Conservation (phyloP, 2,888 invertebrate genomes). For the Oasisia sp. region DNA sequence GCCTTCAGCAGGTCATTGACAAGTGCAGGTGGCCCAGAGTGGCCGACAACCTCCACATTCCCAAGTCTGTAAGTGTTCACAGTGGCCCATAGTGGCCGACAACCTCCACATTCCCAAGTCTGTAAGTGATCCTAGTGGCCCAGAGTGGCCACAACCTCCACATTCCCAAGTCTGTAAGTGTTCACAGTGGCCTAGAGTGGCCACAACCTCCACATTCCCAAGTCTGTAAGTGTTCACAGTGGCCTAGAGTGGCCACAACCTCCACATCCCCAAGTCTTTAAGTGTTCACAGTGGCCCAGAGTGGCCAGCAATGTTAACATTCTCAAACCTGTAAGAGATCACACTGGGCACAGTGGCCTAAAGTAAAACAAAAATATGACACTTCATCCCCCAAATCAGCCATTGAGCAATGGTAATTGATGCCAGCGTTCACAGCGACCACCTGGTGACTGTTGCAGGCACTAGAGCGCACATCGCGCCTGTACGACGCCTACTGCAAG, state of each 20-base stretch:
- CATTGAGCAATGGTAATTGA: too few species aligned
- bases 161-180: slow-evolving; percentile 76
- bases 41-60: slow-evolving; percentile 87
- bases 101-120: slow-evolving; percentile 85
- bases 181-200: slow-evolving; percentile 82
- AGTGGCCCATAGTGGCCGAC: slow-evolving; percentile 88
- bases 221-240: slow-evolving; percentile 72
- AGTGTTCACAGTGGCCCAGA: slow-evolving; percentile 75
- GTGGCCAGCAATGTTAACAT: slow-evolving; percentile 91
- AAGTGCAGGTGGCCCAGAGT: slow-evolving; percentile 89
- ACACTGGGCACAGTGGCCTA: slow-evolving; percentile 86
- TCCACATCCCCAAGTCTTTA: slow-evolving; percentile 82
- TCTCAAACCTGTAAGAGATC: slow-evolving; percentile 72
- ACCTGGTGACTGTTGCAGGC: slow-evolving; percentile 56
- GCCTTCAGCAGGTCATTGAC: slow-evolving; percentile 84
- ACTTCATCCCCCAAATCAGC: too few species aligned
- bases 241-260: slow-evolving; percentile 87
- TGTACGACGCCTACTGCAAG: slow-evolving; percentile 91
- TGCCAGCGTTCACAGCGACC: not conserved
- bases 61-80: slow-evolving; percentile 71
- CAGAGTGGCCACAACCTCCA: slow-evolving; percentile 87
- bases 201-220: slow-evolving; percentile 86
- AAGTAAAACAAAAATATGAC: too few species aligned
- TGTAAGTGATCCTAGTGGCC: slow-evolving; percentile 75
- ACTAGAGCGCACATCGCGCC: slow-evolving; percentile 81